Conservation (phyloP, 2,113 vertebrate species). For the Psittacula cyanocephala region DNA sequence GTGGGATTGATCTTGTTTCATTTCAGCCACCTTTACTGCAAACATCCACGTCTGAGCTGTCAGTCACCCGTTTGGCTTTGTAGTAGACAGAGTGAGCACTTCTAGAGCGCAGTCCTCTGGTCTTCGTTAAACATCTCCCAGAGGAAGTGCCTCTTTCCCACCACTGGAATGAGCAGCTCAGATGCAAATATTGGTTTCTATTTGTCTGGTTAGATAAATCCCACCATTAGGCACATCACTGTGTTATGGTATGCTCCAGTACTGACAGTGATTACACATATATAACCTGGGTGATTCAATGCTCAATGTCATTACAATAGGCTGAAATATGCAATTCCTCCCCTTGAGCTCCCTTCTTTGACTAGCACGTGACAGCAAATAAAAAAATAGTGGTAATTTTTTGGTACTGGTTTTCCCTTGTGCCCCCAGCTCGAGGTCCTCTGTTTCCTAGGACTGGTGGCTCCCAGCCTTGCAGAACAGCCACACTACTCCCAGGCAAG, state of each 20-base stretch:
- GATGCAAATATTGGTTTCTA: not conserved
- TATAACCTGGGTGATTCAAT: not conserved
- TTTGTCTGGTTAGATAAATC: not conserved
- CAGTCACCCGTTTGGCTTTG: not conserved
- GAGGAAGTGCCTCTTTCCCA: not conserved
- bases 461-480: not conserved
- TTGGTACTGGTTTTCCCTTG: not conserved
- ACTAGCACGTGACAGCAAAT: not conserved
- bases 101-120: not conserved
- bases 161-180: not conserved
- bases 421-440: not conserved
- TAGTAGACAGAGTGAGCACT: not conserved
- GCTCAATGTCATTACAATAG: not conserved
- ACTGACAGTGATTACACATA: not conserved
- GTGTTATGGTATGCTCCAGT: not conserved
- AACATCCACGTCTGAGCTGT: not conserved
- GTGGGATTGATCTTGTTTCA: not conserved
- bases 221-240: not conserved
- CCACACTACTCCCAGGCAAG: not conserved
- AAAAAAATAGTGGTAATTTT: not conserved
- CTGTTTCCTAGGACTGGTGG: not conserved
- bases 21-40: not conserved
- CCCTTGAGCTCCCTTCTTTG: not conserved
- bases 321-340: not conserved
- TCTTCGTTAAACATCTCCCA: not conserved